phyloP scores from a whole-genome alignment of 1,140 invertebrate genomes.

The Leptopilina clavipes region DNA sequence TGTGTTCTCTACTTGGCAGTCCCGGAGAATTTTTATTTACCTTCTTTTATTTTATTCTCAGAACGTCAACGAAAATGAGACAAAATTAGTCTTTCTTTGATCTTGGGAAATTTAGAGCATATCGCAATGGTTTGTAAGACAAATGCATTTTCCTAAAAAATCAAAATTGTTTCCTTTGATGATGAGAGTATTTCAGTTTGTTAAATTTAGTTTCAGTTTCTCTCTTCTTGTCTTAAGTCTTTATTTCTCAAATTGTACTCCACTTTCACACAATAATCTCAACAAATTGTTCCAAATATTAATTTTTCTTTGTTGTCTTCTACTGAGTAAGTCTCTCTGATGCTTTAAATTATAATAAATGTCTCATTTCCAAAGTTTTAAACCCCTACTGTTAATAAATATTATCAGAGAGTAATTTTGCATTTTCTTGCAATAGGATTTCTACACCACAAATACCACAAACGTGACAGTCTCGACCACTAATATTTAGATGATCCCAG shows the following conservation, averaged over 20 bases:
- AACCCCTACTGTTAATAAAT: background rate
- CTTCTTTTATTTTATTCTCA: background rate
- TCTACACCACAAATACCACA: slow-evolving; percentile 14
- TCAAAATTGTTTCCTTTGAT: slow-evolving; percentile 8
- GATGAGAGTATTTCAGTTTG: background rate
- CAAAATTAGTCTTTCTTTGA: slow-evolving; percentile 1
- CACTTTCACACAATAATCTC: background rate
- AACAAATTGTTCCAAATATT: background rate
- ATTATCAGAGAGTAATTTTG: background rate
- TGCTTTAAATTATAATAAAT: background rate
- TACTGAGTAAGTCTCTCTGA: background rate
- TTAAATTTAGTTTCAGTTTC: background rate
- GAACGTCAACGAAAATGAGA: background rate
- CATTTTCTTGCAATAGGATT: background rate
- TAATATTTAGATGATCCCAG: background rate
- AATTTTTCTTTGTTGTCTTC: background rate
- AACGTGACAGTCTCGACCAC: slow-evolving; percentile 8
- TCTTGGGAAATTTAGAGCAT: background rate
- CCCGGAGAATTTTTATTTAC: too few species aligned
- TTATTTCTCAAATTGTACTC: background rate
- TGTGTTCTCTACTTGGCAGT: too few species aligned
- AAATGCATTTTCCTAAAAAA: background rate
- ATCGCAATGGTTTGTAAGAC: background rate
- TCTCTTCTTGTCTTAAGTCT: background rate
- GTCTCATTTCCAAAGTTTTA: background rate